Percentiles rank a stretch among this genome's conserved stretches.
phyloP scores from a whole-genome alignment of 2,888 invertebrate species.

The Ichneumoninae sp. region DNA sequence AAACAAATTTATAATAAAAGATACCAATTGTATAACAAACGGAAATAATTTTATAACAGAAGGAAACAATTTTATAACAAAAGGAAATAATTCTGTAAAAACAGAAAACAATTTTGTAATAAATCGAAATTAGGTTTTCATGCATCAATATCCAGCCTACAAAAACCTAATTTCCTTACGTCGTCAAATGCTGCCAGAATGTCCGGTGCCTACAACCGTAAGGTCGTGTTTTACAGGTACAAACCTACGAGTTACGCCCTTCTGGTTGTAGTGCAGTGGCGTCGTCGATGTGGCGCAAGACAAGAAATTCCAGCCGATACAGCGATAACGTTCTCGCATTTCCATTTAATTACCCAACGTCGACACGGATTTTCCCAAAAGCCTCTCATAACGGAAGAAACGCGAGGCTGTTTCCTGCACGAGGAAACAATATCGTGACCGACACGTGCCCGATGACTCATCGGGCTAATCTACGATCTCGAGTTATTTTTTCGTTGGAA shows the following conservation, averaged over 20 bases:
- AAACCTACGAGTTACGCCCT: neutral
- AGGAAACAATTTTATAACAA: too few relatives aligned
- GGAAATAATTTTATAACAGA: too few relatives aligned
- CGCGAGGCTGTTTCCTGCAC: neutral
- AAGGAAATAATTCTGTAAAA: too few relatives aligned
- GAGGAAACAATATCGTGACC: neutral
- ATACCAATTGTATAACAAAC: too few relatives aligned
- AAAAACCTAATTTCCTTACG: neutral
- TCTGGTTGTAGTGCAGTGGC: neutral
- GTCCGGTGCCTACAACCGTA: neutral
- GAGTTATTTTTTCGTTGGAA: neutral
- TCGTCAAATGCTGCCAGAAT: neutral
- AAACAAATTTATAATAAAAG: too few relatives aligned
- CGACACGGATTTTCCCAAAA: slow-evolving; percentile 5
- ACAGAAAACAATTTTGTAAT: too few relatives aligned
- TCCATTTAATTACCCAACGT: slow-evolving; percentile 4
- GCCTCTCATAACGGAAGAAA: neutral
- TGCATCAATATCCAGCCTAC: too few relatives aligned
- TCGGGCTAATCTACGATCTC: neutral
- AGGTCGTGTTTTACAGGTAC: neutral
- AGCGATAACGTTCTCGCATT: slow-evolving; percentile 21
- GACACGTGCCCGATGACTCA: neutral
- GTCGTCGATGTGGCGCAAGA: neutral
- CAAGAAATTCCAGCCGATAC: slow-evolving; percentile 10
- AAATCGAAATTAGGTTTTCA: too few relatives aligned